Base-by-base conservation (phyloP, 2,797 vertebrate species). In the Rhinella marina region DNA sequence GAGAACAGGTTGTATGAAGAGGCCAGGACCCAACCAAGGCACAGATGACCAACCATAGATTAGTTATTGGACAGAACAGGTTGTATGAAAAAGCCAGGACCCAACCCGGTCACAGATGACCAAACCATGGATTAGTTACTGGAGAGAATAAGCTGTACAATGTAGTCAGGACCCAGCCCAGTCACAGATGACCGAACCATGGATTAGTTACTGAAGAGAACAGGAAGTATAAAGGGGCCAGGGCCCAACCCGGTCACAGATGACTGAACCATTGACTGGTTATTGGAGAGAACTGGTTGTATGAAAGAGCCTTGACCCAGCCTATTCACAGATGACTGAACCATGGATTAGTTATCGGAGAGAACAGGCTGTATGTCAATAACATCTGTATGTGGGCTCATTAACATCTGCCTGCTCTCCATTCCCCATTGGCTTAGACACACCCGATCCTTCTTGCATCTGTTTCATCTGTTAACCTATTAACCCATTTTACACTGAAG, bases 351-450 rank as follows among this genome's bases (percentile, higher is more conserved):
- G 50, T 52, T 82, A 86, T 81, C 48, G 25, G 54, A 76, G 76
- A 62, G 61, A 83, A 61, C 85, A 21, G 75, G 32, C 70, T 83
- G 83, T 19, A 83, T 68, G 87, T 85, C 76, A 88, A 88, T 64
- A 88, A 88, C 84, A 86, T 86, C 88, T 89, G 84, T 86, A 77
- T n/a, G 54, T 78, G 54, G 84, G 73, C 52, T 86, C 25, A n/a
- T 66, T 77, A 61, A 79, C 80, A 89, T 86, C 88, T 86, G 80
- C 88, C 80, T 77, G 29, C 23, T 82, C 50, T 27, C 7, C 16
- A 23, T 19, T 70, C 80, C 81, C 54, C 54, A 59, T 64, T 27
- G 72, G 61, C 68, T 29, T 73, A 59, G 84, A 86, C 79, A 76
- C 59, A 82, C 84, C 88, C 80, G 2, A 32, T 78, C 84, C 72